Percentiles rank a stretch among this genome's conserved stretches.
These are phyloP conservation scores for Cistogaster globosa DNA, from an alignment of 2,888 invertebrate species.

Conservation along the genomic window DNA sequence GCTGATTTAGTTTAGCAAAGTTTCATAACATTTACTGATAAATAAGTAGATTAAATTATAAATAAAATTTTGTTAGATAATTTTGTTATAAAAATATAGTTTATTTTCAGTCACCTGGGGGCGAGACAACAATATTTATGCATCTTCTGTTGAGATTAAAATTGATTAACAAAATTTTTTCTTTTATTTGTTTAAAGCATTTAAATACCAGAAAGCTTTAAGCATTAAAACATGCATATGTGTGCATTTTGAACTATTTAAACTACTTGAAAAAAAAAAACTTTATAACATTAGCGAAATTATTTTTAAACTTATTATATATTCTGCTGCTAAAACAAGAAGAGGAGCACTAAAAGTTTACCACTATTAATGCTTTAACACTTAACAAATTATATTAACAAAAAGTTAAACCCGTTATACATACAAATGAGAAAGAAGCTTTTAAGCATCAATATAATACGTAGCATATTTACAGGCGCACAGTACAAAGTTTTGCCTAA, in stretches of 20 bases:
- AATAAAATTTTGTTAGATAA: too few species aligned
- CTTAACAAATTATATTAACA: background rate
- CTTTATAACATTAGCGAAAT: conserved; percentile 2
- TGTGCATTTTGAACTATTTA: background rate
- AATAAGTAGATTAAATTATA: too few species aligned
- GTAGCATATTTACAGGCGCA: background rate
- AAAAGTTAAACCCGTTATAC: conserved; percentile 6
- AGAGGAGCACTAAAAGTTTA: conserved; percentile 3
- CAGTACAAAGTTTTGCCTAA: background rate
- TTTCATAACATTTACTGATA: too few species aligned
- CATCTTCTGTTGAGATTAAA: too few species aligned
- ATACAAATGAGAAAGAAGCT: background rate
- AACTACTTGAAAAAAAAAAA: background rate
- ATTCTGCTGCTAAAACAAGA: background rate
- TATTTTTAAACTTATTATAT: conserved; percentile 3
- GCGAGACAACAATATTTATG: too few species aligned
- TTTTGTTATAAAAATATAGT: too few species aligned
- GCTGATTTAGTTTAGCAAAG: too few species aligned
- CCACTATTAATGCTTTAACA: conserved; percentile 14
- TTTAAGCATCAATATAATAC: background rate
- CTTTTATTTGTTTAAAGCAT: too few species aligned
- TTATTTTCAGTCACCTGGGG: too few species aligned
- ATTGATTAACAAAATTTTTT: too few species aligned
- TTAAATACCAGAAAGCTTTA: too few species aligned
- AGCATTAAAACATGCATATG: background rate